Conservation (phyloP, 2,888 invertebrate species). For the Brachyopa scutellaris region DNA sequence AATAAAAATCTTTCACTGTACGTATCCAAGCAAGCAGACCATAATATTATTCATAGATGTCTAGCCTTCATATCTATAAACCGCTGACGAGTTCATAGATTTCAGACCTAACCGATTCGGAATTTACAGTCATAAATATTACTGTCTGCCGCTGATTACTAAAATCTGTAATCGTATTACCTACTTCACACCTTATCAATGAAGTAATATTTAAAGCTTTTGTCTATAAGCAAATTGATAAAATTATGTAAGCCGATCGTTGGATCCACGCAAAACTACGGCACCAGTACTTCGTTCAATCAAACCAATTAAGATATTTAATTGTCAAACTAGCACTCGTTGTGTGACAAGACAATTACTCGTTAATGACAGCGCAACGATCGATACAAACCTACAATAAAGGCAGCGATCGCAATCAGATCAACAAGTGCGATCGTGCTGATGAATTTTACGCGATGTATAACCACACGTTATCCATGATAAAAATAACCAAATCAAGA, state of each 20-base stretch:
- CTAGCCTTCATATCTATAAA: no score
- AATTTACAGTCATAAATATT: background rate
- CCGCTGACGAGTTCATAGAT: no score
- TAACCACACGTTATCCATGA: constrained; percentile 28
- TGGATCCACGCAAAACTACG: background rate
- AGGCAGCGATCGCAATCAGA: background rate
- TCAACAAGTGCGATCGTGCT: background rate
- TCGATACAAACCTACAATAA: background rate
- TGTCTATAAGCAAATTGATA: background rate
- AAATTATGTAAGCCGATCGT: background rate
- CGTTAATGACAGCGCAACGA: background rate
- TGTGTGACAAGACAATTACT: constrained; percentile 21
- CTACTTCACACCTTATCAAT: background rate
- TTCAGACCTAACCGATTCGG: no score
- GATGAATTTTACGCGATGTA: constrained; percentile 8
- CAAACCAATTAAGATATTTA: constrained; percentile 17
- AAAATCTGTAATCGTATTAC: background rate
- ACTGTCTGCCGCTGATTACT: background rate
- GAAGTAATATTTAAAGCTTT: background rate
- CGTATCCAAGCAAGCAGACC: no score
- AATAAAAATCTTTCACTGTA: no score
- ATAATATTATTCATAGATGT: no score
- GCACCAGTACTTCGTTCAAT: constrained; percentile 13
- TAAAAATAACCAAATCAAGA: constrained; percentile 33
- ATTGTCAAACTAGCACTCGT: constrained; percentile 8